Percentiles rank a stretch among this genome's conserved stretches.
Evolutionary conservation across 2,113 vertebrate species (phyloP).

Genomic region (Mellivora capensis): DNA sequence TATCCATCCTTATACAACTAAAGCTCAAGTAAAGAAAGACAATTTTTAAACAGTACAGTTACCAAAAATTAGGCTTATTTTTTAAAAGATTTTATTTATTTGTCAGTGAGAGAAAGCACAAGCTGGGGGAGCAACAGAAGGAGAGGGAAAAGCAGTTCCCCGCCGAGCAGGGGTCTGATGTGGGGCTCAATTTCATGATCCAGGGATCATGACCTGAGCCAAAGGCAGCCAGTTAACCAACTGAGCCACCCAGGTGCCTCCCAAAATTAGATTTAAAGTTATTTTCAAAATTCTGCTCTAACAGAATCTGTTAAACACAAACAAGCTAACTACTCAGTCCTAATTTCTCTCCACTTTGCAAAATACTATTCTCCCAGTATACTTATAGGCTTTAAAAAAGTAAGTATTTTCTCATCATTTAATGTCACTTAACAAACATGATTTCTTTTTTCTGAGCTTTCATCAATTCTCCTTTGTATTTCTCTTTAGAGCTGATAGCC

Average conservation of each 20-base stretch:
- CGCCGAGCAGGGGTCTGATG: background rate
- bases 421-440: background rate
- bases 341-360: constrained; percentile 2
- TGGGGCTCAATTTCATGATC: background rate
- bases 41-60: background rate
- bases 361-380: background rate
- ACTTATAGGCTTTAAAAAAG: background rate
- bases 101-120: background rate
- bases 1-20: background rate
- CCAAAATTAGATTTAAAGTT: background rate
- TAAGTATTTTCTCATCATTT: background rate
- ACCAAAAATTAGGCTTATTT: background rate
- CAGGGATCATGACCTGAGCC: background rate
- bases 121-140: background rate
- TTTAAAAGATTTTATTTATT: background rate
- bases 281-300: background rate
- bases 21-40: background rate
- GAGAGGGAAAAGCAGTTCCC: background rate
- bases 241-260: background rate
- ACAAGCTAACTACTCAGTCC: background rate
- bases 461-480: background rate
- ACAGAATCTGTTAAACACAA: background rate
- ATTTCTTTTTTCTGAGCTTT: background rate
- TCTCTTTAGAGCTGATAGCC: background rate
- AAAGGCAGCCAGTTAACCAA: background rate